Base-by-base conservation (phyloP, 2,888 invertebrate genomes). In the Drosophila meridionalis region DNA sequence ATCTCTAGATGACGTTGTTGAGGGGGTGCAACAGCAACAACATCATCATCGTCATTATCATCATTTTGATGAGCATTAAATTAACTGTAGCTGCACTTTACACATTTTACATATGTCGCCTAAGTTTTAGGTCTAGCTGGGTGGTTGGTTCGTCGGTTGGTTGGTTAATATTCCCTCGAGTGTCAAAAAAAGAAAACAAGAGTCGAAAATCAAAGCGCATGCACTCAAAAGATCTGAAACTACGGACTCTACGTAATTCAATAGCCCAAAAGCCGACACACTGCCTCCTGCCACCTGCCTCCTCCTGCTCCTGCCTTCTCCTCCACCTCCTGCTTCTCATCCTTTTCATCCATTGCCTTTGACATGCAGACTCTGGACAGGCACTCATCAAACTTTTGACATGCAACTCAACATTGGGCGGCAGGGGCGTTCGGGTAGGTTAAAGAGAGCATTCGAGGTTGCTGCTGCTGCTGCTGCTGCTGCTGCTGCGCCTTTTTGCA, bases 91-190 rank as follows among this genome's bases (percentile, higher is more conserved):
- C 74, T 91, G 92, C 91, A 91, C 91, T 92, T 92, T 91, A 92
- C 92, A 92, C 91, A 91, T 91, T 91, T 91, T 91, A 90, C 91
- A 91, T 91, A 91, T 92, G 91, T 91, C 91, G 83, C 86, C 78
- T 73, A 80, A 89, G 82, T 77, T 65, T 61, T 71, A 36, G 64
- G n/a, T 53, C 34, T 66, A 52, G 43, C 47, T 73, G 63, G 79
- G 82, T 83, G 84, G 82, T 69, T 83, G 83, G 63, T 59, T 34
- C 59, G 47, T 30, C 47, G 59, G 45, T 34, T 55, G 40, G n/a
- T 43, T 40, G 56, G 67, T 70, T 73, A 82, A 82, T 78, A 72
- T 76, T 86, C 85, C 87, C 85, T 65, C 43, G 87, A 73, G 66
- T 63, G 69, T 40, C 43, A 38, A 63, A 69, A 69, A 59, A 60